Conservation (phyloP, 37 sponge, comb jelly and placozoan species). For the Theonella swinhoei region DNA sequence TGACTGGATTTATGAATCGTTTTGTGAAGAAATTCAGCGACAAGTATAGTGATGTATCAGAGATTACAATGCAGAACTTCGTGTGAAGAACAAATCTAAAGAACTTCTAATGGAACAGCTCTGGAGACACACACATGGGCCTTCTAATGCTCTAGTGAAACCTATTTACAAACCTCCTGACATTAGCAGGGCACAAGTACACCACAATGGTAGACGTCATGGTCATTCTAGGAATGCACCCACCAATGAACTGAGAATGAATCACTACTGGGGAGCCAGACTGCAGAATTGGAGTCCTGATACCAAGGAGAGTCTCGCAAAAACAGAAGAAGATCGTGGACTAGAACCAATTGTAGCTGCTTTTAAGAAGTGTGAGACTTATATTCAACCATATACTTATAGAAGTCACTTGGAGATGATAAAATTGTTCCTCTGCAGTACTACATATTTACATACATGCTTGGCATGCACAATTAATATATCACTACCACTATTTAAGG, state of each 20-base stretch:
- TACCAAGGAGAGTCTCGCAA: slow-evolving; percentile 48
- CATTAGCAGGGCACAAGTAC: slow-evolving; percentile 49
- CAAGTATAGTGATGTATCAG: slow-evolving; percentile 23
- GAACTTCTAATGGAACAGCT: slow-evolving; percentile 60
- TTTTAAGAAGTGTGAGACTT: slow-evolving; percentile 34
- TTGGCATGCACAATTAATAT: too few species aligned
- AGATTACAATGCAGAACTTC: slow-evolving; percentile 73
- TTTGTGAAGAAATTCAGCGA: slow-evolving; percentile 37
- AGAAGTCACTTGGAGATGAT: too few species aligned
- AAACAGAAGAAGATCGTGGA: slow-evolving; percentile 46
- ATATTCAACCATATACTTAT: slow-evolving; percentile 7
- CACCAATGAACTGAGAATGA: slow-evolving; percentile 46
- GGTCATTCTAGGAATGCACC: slow-evolving; percentile 39
- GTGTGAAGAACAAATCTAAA: slow-evolving; percentile 27
- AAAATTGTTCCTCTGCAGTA: too few species aligned
- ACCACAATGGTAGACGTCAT: slow-evolving; percentile 46
- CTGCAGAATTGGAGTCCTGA: slow-evolving; percentile 84
- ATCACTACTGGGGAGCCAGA: slow-evolving; percentile 88
- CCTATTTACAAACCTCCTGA: slow-evolving; percentile 65
- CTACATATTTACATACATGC: too few species aligned
- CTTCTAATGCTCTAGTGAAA: slow-evolving; percentile 68
- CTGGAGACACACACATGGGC: slow-evolving; percentile 49
- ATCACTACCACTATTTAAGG: too few species aligned
- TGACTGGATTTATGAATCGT: slow-evolving; percentile 58
- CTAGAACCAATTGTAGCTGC: slow-evolving; percentile 50